Conservation (phyloP, 30 jellyfish, hydroid and myxozoan genomes). For the Calvadosia cruxmelitensis region DNA sequence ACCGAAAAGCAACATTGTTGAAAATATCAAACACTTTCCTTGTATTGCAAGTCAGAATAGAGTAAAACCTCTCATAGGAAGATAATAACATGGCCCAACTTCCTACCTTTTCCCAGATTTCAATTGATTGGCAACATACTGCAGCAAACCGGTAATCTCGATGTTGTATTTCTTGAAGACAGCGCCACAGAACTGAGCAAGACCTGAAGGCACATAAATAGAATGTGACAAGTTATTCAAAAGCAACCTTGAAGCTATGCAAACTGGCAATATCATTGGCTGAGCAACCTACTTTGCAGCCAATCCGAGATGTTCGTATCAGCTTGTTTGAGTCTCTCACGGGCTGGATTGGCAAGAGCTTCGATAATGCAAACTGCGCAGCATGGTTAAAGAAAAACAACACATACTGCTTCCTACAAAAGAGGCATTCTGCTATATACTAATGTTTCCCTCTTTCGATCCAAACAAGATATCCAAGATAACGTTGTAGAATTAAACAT, state of each 20-base stretch:
- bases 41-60: background rate
- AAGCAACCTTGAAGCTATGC: background rate
- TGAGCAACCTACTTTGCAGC: conserved; percentile 74
- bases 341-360: conserved; percentile 93
- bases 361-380: conserved; percentile 78
- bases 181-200: conserved; percentile 92
- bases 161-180: conserved; percentile 90
- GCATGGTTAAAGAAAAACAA: conserved; percentile 6
- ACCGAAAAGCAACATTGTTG: too few species aligned
- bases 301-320: conserved; percentile 93
- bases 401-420: too few species aligned
- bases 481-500: too few species aligned
- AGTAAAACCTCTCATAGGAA: background rate
- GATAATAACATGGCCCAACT: too few species aligned
- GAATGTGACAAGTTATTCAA: background rate
- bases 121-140: conserved; percentile 91
- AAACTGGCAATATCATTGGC: background rate
- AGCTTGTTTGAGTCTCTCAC: conserved; percentile 86
- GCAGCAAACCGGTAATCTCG: conserved; percentile 80
- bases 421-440: too few species aligned
- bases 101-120: conserved; percentile 94
- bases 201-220: conserved; percentile 30
- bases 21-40: background rate
- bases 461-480: too few species aligned
- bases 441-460: too few species aligned